Evolutionary conservation across 1,140 invertebrate genomes (phyloP), one percentile per base, ranked within the genome.

Genomic region (Pseudobourletiella spinata): DNA sequence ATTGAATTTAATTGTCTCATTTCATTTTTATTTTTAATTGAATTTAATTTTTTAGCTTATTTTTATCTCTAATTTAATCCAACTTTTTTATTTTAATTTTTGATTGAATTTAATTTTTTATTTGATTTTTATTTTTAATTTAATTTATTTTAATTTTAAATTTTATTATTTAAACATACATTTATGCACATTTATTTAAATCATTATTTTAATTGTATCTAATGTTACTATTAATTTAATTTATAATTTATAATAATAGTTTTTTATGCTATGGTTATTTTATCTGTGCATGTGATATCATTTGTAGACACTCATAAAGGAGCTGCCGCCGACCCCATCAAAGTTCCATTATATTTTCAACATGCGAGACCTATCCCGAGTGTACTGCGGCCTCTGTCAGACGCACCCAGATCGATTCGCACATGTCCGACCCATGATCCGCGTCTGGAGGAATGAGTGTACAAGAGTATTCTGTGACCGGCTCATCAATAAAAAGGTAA

Each of bases 301-400:
- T 55, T 72, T 74, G 24, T 66, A 86, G 81, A 78, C 81, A 56
- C 79, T 89, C 30, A 82, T 87, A 54, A 76, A 79, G 18, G 84
- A 90, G 66, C 73, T 95, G 54, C 87, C 89, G n/a, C 89, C 91
- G 18, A 94, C 89, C 0, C 92, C 92, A 3, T 86, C 85, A 3
- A 94, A 91, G 74, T 95, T 95, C 76, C 91, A 95, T 74, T 95
- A 95, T 74, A 89, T 93, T 61, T 95, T 94, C 76, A 95, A 94
- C 74, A 81, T 95, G 74, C 81, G 90, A 63, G 91, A 95, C 79
- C 76, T 95, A 50, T 91, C 89, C 1, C 81, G 88, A 51, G 84
- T 94, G 26, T 84, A 83, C 61, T 83, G 83, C 39, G 91, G 91
- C 2, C 71, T 95, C 62, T 83, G 86, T 58, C 80, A 89, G 56